Evolutionary conservation across 2,113 vertebrate species (phyloP), one percentile per base, ranked within the genome.

Genomic region (Rana temporaria): DNA sequence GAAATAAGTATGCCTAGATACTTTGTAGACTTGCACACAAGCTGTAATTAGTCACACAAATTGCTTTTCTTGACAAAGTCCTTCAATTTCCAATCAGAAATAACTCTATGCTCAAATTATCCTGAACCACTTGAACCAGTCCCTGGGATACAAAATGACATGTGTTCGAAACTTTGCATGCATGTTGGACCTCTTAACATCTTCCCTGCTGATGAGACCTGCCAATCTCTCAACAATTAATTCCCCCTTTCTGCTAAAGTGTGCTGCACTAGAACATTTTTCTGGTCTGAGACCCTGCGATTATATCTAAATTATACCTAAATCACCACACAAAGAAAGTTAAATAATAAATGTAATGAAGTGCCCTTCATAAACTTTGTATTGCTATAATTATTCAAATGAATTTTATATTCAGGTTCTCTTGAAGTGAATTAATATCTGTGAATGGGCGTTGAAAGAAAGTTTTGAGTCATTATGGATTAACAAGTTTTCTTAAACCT

Each of bases 1-100:
- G 14, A 48, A 63, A 76, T 48, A 34, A 59, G 55, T 30, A 79
- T 79, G n/a, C 32, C 32, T 69, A 69, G 38, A 24, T 81, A 63
- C 57, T 71, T 30, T 81, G 79, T 53, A 72, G 68, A 63, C 57
- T 72, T 57, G 7, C 20, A 30, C 78, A 62, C 66, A 81, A 53
- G 34, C 68, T 81, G 68, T 72, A 81, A 81, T 81, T 81, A 72
- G 67, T 53, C 79, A 72, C 48, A 60, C 30, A 70, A 64, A 72
- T 81, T 71, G 59, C 68, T 14, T 81, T 81, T 72, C 68, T 81
- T 53, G 67, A 63, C 59, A 64, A 81, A 64, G 67, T 81, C 79
- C 67, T 81, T 81, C 79, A 81, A 81, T 70, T 81, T 81, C 16
- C 57, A 32, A 32, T 70, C 67, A 64, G 32, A 80, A 81, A 81